A percentile compares a stretch with the other conserved stretches of the same genome.
phyloP scores from a whole-genome alignment of 2,888 invertebrate species.

The Sphinx pinastri region DNA sequence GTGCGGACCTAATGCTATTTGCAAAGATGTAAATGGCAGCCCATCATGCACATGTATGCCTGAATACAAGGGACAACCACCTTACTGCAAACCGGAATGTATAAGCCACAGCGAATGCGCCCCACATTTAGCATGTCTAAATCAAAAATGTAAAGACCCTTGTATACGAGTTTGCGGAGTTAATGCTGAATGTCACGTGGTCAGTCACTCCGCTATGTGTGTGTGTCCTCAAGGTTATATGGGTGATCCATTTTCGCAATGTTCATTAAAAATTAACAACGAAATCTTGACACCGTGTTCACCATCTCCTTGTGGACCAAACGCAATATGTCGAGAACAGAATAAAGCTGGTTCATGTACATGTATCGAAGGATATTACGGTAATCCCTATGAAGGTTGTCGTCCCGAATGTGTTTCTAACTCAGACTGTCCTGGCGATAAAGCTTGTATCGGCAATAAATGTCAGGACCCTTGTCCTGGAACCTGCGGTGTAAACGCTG shows the following conservation, averaged over 20 bases:
- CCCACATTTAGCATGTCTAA: slow-evolving; percentile 87
- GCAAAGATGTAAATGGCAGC: slow-evolving; percentile 86
- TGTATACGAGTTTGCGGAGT: slow-evolving; percentile 89
- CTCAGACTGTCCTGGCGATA: slow-evolving; percentile 88
- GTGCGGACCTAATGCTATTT: slow-evolving; percentile 91
- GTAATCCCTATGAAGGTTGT: slow-evolving; percentile 91
- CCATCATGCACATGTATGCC: slow-evolving; percentile 90
- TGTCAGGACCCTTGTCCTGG: slow-evolving; percentile 91
- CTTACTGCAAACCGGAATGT: slow-evolving; percentile 92
- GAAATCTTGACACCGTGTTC: slow-evolving; percentile 86
- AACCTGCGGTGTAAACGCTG: slow-evolving; percentile 89
- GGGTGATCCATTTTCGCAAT: slow-evolving; percentile 87
- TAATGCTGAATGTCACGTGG: slow-evolving; percentile 89
- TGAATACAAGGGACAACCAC: slow-evolving; percentile 88
- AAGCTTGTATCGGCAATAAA: slow-evolving; percentile 89
- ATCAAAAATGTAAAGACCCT: slow-evolving; percentile 89
- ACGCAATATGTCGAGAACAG: slow-evolving; percentile 87
- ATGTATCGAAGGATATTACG: slow-evolving; percentile 88
- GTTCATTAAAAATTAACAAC: slow-evolving; percentile 71
- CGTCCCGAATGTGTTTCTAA: slow-evolving; percentile 89
- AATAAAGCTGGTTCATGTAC: slow-evolving; percentile 88
- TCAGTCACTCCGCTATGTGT: slow-evolving; percentile 92
- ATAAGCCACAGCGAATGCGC: slow-evolving; percentile 90
- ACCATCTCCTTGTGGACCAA: slow-evolving; percentile 89
- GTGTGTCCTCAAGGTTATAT: slow-evolving; percentile 86